Conservation (phyloP, 2,113 vertebrate species). For the Gopherus evgoodei region DNA sequence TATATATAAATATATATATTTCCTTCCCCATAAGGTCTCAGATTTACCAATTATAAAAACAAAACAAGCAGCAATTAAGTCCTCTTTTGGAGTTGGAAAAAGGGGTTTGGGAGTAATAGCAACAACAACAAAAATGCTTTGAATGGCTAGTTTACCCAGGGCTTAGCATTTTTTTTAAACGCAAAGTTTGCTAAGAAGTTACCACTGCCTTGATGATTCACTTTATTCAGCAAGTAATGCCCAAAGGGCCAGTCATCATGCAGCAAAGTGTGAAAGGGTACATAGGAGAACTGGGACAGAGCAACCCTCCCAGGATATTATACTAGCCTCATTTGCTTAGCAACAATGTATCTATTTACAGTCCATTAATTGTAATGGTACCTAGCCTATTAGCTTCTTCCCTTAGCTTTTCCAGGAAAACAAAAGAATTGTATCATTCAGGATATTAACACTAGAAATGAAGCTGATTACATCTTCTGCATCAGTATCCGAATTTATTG, state of each 20-base stretch:
- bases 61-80: accelerated
- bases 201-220: slow-evolving; percentile 1
- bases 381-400: background rate
- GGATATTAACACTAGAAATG: background rate
- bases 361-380: slow-evolving; percentile 47
- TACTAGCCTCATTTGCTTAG: slow-evolving; percentile 31
- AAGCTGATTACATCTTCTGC: background rate
- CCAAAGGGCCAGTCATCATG: background rate
- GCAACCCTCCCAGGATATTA: slow-evolving; percentile 24
- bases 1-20: background rate
- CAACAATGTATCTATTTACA: background rate
- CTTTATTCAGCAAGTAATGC: slow-evolving; percentile 38
- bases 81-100: background rate
- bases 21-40: background rate
- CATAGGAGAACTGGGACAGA: slow-evolving; percentile 1
- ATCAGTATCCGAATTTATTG: background rate
- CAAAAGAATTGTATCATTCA: background rate
- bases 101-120: background rate
- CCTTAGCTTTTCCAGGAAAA: background rate
- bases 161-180: background rate
- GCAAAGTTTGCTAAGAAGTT: background rate
- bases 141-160: background rate
- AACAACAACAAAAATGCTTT: background rate
- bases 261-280: background rate
- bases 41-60: background rate